Conservation (phyloP, 2,888 invertebrate genomes). For the Cheilosia grossa region DNA sequence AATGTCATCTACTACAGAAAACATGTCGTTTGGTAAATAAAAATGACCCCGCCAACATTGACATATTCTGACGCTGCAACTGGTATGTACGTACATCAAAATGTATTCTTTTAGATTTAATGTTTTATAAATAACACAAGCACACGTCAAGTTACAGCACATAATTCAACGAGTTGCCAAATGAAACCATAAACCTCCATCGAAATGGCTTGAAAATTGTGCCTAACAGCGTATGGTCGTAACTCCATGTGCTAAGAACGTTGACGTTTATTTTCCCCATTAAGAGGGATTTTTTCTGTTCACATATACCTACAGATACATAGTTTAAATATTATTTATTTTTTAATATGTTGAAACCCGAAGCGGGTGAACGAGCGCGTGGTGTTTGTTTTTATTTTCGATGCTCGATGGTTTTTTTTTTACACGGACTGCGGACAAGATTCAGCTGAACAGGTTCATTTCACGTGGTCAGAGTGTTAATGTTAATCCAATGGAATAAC, state of each 20-base stretch:
- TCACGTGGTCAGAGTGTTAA: background rate
- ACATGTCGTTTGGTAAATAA: too few relatives aligned
- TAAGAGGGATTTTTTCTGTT: slow-evolving; percentile 21
- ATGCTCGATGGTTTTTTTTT: background rate
- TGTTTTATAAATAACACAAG: too few relatives aligned
- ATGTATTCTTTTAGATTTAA: background rate
- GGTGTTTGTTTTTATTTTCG: slow-evolving; percentile 1
- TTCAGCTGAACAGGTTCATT: slow-evolving; percentile 6
- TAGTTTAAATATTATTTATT: too few relatives aligned
- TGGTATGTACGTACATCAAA: background rate
- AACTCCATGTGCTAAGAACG: slow-evolving; percentile 56
- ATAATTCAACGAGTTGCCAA: slow-evolving; percentile 42
- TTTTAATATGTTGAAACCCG: background rate
- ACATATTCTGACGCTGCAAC: too few relatives aligned
- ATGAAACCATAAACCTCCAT: slow-evolving; percentile 64
- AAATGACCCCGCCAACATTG: too few relatives aligned
- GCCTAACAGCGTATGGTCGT: slow-evolving; percentile 38
- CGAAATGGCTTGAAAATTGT: slow-evolving; percentile 54
- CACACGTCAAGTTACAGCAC: background rate
- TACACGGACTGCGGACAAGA: background rate
- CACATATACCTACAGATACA: background rate
- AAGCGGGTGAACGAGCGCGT: slow-evolving; percentile 14
- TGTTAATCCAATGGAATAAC: too few relatives aligned
- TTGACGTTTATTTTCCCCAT: slow-evolving; percentile 43
- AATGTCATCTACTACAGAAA: too few relatives aligned